phyloP scores from a whole-genome alignment of 2,888 invertebrate genomes.

The Pilophorus perplexus region DNA sequence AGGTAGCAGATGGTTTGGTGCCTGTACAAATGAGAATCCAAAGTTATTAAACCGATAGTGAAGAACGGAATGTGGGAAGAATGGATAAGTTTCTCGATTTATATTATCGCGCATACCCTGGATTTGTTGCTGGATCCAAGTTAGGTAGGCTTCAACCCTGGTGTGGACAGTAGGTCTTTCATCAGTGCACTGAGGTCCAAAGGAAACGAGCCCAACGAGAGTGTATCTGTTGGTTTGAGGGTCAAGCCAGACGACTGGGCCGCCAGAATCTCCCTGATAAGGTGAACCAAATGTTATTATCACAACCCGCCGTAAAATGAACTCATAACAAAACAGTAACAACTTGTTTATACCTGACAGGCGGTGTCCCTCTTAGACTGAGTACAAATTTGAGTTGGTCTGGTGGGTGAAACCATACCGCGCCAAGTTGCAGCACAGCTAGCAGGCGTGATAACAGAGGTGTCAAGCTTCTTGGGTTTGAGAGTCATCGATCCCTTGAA shows the following conservation, averaged over 20 bases:
- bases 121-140: conserved; percentile 29
- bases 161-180: conserved; percentile 30
- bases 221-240: conserved; percentile 18
- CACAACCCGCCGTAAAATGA: background rate
- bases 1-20: background rate
- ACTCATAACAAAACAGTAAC: background rate
- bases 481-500: conserved; percentile 9
- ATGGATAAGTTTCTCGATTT: too few relatives aligned
- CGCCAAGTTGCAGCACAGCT: conserved; percentile 8
- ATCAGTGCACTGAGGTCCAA: conserved; percentile 18
- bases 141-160: conserved; percentile 16
- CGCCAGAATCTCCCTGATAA: conserved; percentile 23
- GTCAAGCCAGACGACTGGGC: conserved; percentile 5
- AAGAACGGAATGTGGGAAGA: background rate
- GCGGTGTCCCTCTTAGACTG: conserved; percentile 4
- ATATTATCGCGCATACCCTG: background rate
- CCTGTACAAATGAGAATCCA: background rate
- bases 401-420: background rate
- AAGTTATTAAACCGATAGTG: background rate
- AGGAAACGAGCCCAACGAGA: conserved; percentile 22
- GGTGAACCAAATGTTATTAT: background rate
- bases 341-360: conserved; percentile 9
- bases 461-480: conserved; percentile 14
- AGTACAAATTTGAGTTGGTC: conserved; percentile 29
- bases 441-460: background rate